Percentiles rank a stretch among this genome's conserved stretches.
Conservation (phyloP, 2,113 vertebrate genomes). For the Protobothrops mucrosquamatus region DNA sequence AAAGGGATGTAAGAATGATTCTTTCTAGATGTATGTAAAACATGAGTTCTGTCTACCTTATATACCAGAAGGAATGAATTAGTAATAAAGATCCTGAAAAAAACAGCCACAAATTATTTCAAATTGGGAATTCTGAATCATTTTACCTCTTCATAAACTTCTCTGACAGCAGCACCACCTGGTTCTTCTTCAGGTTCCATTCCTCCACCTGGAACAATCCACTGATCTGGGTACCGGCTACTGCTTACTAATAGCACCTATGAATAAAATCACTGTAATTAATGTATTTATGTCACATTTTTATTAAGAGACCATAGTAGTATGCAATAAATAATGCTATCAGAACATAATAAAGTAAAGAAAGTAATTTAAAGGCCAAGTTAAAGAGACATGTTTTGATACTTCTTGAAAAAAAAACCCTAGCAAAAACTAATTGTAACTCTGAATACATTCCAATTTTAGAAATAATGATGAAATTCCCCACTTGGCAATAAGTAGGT, state of each 20-base stretch:
- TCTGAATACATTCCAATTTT: neutral
- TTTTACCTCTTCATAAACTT: conserved; percentile 88
- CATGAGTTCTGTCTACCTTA: neutral
- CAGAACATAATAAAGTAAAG: neutral
- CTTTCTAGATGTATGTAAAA: neutral
- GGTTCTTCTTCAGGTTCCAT: conserved; percentile 93
- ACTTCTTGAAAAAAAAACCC: neutral
- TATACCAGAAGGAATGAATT: neutral
- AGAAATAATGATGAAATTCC: neutral
- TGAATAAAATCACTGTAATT: conserved; percentile 17
- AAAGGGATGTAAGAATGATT: neutral
- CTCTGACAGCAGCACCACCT: conserved; percentile 82
- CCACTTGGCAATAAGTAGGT: neutral
- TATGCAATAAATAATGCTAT: neutral
- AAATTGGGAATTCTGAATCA: neutral
- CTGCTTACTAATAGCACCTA: conserved; percentile 89
- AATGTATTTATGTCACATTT: neutral
- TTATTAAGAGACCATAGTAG: neutral
- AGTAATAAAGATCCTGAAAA: neutral
- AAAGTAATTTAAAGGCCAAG: neutral
- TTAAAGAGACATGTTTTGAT: neutral
- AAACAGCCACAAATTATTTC: neutral
- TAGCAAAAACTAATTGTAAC: neutral
- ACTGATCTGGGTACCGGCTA: conserved; percentile 88
- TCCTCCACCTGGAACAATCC: conserved; percentile 90